Percentiles rank a stretch among this genome's conserved stretches.
Evolutionary conservation across 2,113 vertebrate species (phyloP).

Genomic region (Petrocephalus microphthalmus): DNA sequence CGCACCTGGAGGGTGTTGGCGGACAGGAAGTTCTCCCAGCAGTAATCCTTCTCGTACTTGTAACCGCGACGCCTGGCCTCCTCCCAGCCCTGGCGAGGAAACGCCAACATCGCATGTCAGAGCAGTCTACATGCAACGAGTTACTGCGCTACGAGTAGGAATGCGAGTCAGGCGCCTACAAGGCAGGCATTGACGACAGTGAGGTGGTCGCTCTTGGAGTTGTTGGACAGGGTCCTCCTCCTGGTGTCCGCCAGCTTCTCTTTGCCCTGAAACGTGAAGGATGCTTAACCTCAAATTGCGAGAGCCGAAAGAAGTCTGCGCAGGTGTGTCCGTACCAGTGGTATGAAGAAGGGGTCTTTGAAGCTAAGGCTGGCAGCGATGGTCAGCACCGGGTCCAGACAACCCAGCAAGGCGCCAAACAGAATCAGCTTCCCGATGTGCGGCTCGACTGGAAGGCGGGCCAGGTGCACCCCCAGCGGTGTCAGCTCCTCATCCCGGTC

Average conservation of each 20-base stretch:
- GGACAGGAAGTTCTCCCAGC: conserved; percentile 96
- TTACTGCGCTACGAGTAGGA: neutral
- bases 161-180: conserved; percentile 56
- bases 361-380: conserved; percentile 97
- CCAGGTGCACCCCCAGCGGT: conserved; percentile 84
- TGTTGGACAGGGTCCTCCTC: conserved; percentile 76
- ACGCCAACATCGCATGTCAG: conserved; percentile 11
- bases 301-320: neutral
- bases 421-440: conserved; percentile 98
- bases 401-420: conserved; percentile 88
- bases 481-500: conserved; percentile 84
- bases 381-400: conserved; percentile 86
- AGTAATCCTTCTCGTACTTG: conserved; percentile 82
- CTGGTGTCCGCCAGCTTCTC: conserved; percentile 90
- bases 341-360: conserved; percentile 97
- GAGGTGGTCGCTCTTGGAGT: conserved; percentile 88
- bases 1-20: conserved; percentile 88
- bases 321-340: conserved; percentile 66
- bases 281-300: neutral
- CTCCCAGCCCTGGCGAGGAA: conserved; percentile 79
- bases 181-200: conserved; percentile 87
- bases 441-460: conserved; percentile 86
- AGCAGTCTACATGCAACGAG: neutral
- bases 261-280: conserved; percentile 71
- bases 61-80: conserved; percentile 73